Conservation (phyloP, 2,113 vertebrate species). For the Saimiri boliviensis region DNA sequence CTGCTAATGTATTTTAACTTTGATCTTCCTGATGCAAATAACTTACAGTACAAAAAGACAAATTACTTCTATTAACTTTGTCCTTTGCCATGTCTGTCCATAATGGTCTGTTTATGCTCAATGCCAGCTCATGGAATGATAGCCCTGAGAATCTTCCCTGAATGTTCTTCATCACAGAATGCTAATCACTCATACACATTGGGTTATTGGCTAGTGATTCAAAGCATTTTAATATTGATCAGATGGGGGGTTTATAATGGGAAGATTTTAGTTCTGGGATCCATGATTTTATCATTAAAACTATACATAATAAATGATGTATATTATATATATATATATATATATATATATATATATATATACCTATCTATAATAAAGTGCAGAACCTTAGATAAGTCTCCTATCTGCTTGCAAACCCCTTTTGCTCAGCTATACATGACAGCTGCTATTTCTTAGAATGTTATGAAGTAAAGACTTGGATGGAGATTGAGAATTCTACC, state of each 20-base stretch:
- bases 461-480: not conserved
- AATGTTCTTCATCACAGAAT: not conserved
- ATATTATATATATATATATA: too few species aligned
- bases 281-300: not conserved
- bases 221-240: not conserved
- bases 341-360: too few species aligned
- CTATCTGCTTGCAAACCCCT: not conserved
- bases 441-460: not conserved
- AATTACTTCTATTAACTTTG: not conserved
- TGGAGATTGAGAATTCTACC: not conserved
- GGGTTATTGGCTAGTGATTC: not conserved
- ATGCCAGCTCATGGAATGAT: rapidly evolving
- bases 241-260: not conserved
- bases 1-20: not conserved
- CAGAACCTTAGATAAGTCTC: not conserved
- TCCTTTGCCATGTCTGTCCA: not conserved
- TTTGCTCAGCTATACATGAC: not conserved
- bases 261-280: not conserved
- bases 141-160: not conserved
- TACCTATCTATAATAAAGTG: too few species aligned
- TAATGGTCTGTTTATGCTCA: not conserved
- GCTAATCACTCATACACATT: not conserved
- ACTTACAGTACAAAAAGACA: not conserved
- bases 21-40: not conserved
- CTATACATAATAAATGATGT: too few species aligned